Base-by-base conservation (phyloP, 2,888 invertebrate species). In the Axea sp. region DNA sequence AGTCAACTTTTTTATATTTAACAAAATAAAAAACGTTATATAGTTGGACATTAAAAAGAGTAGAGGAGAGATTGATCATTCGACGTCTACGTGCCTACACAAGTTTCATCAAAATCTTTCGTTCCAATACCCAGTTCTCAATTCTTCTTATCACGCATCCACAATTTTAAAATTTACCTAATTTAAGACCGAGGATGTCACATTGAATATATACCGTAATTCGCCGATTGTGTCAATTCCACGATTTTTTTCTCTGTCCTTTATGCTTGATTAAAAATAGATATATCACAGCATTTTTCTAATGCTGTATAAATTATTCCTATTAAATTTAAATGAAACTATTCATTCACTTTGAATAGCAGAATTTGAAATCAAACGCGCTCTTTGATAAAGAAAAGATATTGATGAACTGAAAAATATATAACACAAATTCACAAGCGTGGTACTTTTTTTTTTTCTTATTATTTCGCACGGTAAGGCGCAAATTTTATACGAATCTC, bases 21-120 rank as follows among this genome's bases (percentile, higher is more conserved):
- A n/a, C n/a, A n/a, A n/a, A n/a, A n/a, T n/a, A n/a, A n/a, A n/a
- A n/a, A n/a, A n/a, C n/a, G n/a, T n/a, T n/a, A n/a, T n/a, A n/a
- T n/a, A n/a, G n/a, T n/a, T n/a, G n/a, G n/a, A n/a, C n/a, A n/a
- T n/a, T n/a, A n/a, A n/a, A n/a, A n/a, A n/a, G n/a, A n/a, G n/a
- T n/a, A n/a, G n/a, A n/a, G n/a, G 17, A 28, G 39, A 49, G 57
- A 57, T 65, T 55, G 45, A 53, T 41, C 35, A 55, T 37, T 37
- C 22, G 49, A 57, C 59, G 41, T 49, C 43, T 9, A 33, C 41
- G 9, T 26, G 41, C 47, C 33, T 33, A n/a, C 33, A 33, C 33
- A 28, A 33, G 31, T 28, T 39, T 39, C 47, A 57, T 67, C 49
- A 57, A 49, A 67, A 57, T 67, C 55, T 55, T 12, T 12, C 37